Evolutionary conservation across 2,113 vertebrate genomes (phyloP).

Genomic region (Colius striatus): DNA sequence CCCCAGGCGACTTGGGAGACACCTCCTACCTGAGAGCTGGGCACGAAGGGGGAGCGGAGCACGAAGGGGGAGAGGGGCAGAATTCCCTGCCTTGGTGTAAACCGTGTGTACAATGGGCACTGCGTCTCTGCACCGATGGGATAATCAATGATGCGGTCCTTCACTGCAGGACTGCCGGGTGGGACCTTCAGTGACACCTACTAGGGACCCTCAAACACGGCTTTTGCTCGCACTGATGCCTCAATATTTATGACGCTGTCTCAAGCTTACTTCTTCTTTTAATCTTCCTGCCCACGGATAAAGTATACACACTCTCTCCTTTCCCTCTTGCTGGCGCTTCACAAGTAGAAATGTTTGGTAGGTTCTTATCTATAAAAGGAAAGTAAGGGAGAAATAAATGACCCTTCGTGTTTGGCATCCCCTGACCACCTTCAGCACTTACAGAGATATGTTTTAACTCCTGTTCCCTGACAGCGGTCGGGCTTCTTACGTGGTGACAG

Average conservation of each 20-base stretch:
- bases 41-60: fast-evolving
- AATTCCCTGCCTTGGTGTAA: background rate
- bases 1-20: fast-evolving
- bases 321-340: background rate
- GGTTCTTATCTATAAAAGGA: background rate
- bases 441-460: fast-evolving
- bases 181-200: background rate
- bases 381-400: background rate
- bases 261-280: background rate
- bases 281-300: background rate
- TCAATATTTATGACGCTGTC: background rate
- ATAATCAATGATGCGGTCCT: fast-evolving
- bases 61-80: fast-evolving
- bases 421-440: background rate
- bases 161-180: no score
- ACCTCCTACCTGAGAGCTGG: fast-evolving
- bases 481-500: background rate
- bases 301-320: fast-evolving
- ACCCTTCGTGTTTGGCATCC: background rate
- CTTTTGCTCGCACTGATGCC: background rate
- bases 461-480: background rate
- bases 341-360: background rate
- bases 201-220: background rate
- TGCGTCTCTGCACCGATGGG: fast-evolving
- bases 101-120: fast-evolving